Evolutionary conservation across 1,140 invertebrate species (phyloP).

Genomic region (Mactra quadrangularis): DNA sequence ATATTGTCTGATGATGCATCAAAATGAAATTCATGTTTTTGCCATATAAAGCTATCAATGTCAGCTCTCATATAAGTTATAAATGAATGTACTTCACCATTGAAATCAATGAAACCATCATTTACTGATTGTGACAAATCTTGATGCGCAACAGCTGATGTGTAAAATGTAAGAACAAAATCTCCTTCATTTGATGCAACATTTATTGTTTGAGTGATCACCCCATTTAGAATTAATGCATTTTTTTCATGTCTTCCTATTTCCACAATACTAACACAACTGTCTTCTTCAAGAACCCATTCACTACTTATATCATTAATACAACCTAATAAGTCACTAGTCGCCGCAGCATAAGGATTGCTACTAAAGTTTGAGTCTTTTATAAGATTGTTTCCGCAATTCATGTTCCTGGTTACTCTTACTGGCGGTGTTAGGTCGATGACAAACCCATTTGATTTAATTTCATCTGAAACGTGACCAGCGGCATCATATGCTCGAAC

Average conservation of each 20-base stretch:
- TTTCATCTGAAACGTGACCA: background rate
- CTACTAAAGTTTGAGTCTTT: no score
- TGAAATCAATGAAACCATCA: constrained; percentile 34
- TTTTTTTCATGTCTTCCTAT: background rate
- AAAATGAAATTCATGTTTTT: constrained; percentile 57
- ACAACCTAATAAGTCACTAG: no score
- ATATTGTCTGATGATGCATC: background rate
- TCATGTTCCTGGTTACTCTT: background rate
- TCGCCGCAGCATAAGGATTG: no score
- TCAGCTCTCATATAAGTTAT: constrained; percentile 24
- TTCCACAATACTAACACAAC: background rate
- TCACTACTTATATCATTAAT: no score
- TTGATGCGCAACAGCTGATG: constrained; percentile 21
- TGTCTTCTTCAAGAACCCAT: constrained; percentile 62
- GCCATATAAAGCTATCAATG: constrained; percentile 47
- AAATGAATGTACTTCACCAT: constrained; percentile 32
- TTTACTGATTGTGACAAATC: background rate
- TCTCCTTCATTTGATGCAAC: background rate
- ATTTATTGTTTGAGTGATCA: background rate
- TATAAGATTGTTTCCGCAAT: constrained; percentile 55
- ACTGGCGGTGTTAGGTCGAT: constrained; percentile 3
- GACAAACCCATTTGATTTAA: background rate
- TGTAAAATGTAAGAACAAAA: constrained; percentile 14
- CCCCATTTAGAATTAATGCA: constrained; percentile 2
- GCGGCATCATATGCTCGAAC: background rate